Conservation (phyloP, 2,797 vertebrate species). For the Poeciliopsis presidionis region DNA sequence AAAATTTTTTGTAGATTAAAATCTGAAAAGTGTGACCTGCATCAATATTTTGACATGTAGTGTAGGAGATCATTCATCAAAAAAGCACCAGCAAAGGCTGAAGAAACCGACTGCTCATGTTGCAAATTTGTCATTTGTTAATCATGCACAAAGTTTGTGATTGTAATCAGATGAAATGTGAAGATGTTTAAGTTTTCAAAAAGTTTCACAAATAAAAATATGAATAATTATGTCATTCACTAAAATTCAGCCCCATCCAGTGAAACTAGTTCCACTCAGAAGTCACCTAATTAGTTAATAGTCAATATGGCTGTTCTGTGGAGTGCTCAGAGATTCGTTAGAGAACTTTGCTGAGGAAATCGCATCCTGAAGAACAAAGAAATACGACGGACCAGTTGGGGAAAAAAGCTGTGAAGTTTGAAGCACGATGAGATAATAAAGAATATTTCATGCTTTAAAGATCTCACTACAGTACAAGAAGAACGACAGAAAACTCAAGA, state of each 20-base stretch:
- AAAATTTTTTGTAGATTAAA: not conserved
- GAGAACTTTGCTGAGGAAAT: not conserved
- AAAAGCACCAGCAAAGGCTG: not conserved
- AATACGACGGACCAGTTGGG: not conserved
- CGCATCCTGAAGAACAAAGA: not conserved
- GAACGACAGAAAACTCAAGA: not conserved
- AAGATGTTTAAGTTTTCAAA: not conserved
- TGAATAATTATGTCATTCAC: not conserved
- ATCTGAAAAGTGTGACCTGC: not conserved
- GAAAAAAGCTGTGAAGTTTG: not conserved
- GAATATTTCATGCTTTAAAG: not conserved
- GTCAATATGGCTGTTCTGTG: not conserved
- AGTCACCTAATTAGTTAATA: not conserved
- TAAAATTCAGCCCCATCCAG: not conserved
- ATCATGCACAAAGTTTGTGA: not conserved
- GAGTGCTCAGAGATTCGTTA: not conserved
- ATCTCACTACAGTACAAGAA: not conserved
- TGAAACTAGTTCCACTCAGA: not conserved
- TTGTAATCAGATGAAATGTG: not conserved
- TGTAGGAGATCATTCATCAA: not conserved
- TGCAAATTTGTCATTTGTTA: not conserved
- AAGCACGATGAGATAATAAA: not conserved
- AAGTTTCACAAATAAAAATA: not conserved
- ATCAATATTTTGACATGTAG: not conserved
- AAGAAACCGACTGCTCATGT: not conserved